Conservation (phyloP, 2,888 invertebrate species). For the Hemicrepidius hirtus region DNA sequence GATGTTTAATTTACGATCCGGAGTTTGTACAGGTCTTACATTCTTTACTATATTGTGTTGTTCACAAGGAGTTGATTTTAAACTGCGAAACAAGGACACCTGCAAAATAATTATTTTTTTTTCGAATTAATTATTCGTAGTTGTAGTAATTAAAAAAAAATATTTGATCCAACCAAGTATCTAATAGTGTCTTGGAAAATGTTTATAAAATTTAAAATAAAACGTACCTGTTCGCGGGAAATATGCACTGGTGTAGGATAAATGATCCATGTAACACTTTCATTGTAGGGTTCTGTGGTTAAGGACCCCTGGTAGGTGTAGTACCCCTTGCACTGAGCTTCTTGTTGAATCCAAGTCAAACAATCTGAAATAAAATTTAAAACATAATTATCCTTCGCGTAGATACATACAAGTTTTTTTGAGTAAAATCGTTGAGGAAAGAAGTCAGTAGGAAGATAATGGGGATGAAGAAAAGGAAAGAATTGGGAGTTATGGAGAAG, state of each 20-base stretch:
- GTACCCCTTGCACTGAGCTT: slow-evolving; percentile 81
- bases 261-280: slow-evolving; percentile 85
- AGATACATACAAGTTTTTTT: too few species aligned
- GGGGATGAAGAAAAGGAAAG: too few species aligned
- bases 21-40: slow-evolving; percentile 68
- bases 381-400: too few species aligned
- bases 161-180: too few species aligned
- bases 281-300: slow-evolving; percentile 83
- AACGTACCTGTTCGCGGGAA: slow-evolving; percentile 78
- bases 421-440: too few species aligned
- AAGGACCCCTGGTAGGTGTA: slow-evolving; percentile 84
- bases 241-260: slow-evolving; percentile 82
- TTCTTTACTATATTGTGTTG: slow-evolving; percentile 69
- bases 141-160: too few species aligned
- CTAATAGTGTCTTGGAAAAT: too few species aligned
- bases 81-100: slow-evolving; percentile 68
- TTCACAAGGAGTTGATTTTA: slow-evolving; percentile 69
- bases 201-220: too few species aligned
- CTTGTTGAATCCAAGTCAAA: slow-evolving; percentile 80
- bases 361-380: slow-evolving; percentile 73
- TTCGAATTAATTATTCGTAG: too few species aligned
- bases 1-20: slow-evolving; percentile 67
- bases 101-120: too few species aligned
- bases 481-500: too few species aligned
- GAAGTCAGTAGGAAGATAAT: too few species aligned